A percentile compares a stretch with the other conserved stretches of the same genome.
phyloP scores from a whole-genome alignment of 2,888 invertebrate species.

The Agonopterix subpropinquella region DNA sequence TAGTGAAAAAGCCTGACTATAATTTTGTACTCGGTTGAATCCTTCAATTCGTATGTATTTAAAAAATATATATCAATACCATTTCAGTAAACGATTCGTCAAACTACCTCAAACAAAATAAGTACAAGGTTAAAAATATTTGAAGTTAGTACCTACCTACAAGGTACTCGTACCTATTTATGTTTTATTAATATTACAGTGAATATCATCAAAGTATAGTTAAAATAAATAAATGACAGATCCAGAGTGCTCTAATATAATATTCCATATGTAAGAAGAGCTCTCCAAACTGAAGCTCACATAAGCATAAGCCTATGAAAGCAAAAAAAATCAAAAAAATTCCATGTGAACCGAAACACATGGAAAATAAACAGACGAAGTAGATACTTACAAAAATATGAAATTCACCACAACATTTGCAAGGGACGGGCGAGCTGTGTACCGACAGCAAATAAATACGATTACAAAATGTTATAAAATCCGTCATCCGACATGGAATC shows the following conservation, averaged over 20 bases:
- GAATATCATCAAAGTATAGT: too few relatives aligned
- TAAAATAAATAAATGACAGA: conserved; percentile 36
- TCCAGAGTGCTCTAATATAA: conserved; percentile 58
- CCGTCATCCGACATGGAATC: too few relatives aligned
- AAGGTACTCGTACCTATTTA: too few relatives aligned
- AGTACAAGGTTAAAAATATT: too few relatives aligned
- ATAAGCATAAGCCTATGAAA: conserved; percentile 63
- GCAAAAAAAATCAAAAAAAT: conserved; percentile 73
- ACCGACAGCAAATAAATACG: conserved; percentile 33
- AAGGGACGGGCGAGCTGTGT: conserved; percentile 52
- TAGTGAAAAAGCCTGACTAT: too few relatives aligned
- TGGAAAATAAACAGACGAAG: conserved; percentile 73
- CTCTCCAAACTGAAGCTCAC: conserved; percentile 51
- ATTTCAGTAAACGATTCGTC: too few relatives aligned
- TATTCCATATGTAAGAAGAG: conserved; percentile 57
- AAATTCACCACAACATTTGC: conserved; percentile 76
- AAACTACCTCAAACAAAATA: too few relatives aligned
- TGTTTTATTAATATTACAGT: too few relatives aligned
- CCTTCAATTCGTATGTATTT: too few relatives aligned
- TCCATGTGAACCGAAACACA: conserved; percentile 74
- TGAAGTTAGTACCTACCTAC: too few relatives aligned
- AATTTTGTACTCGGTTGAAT: too few relatives aligned
- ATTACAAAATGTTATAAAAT: background rate
- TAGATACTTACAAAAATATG: conserved; percentile 76
- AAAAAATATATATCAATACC: too few relatives aligned